These are phyloP conservation scores for Lepus americanus DNA, from an alignment of 2,113 vertebrate species.

Conservation along the genomic window DNA sequence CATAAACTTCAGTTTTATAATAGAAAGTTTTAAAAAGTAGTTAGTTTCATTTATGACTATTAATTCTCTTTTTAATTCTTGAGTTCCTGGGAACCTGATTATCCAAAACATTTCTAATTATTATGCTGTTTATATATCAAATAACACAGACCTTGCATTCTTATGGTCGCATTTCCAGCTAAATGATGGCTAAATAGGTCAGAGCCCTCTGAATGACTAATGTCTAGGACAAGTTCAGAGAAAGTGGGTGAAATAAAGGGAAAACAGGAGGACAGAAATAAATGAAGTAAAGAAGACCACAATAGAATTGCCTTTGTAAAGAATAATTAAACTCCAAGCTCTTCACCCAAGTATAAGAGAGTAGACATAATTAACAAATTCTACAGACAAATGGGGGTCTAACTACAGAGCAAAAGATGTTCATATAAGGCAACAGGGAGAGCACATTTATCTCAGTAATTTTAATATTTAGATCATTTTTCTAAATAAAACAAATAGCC, in stretches of 20 bases:
- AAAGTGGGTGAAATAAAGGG: background rate
- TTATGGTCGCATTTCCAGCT: background rate
- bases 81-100: background rate
- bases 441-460: background rate
- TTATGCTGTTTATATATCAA: background rate
- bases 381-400: background rate
- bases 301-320: background rate
- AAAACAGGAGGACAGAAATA: background rate
- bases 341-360: background rate
- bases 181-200: background rate
- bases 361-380: background rate
- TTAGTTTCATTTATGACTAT: background rate
- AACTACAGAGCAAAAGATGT: background rate
- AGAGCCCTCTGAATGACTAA: background rate
- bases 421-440: background rate
- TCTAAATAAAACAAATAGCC: background rate
- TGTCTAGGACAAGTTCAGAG: background rate
- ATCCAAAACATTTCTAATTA: background rate
- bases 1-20: background rate
- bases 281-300: background rate
- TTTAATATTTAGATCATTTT: background rate
- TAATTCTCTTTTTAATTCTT: background rate
- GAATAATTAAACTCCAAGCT: background rate
- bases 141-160: fast-evolving
- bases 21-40: background rate